A percentile compares a stretch with the other conserved stretches of the same genome.
phyloP scores from a whole-genome alignment of 2,888 invertebrate genomes.

The Lamellibrachia satsuma region DNA sequence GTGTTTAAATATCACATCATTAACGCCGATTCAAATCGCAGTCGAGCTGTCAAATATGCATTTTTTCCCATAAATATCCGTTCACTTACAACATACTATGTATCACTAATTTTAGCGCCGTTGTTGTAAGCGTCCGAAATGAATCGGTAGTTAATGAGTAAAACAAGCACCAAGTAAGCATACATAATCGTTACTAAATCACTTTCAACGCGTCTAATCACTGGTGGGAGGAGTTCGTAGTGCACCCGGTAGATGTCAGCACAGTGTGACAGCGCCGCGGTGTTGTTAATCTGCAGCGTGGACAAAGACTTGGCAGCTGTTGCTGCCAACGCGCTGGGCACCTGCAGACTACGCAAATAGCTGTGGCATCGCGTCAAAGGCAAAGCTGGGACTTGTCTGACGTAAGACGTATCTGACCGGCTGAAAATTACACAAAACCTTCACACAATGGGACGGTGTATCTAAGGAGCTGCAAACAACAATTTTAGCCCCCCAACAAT shows the following conservation, averaged over 20 bases:
- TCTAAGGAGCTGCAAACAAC: not conserved
- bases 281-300: constrained; percentile 2
- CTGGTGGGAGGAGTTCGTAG: not conserved
- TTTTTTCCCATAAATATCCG: not conserved
- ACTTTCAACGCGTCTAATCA: constrained; percentile 3
- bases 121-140: not conserved
- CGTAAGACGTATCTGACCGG: constrained; percentile 13
- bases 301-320: not conserved
- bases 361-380: constrained; percentile 4
- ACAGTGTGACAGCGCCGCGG: not conserved
- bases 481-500: not conserved
- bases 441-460: not conserved
- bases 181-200: not conserved
- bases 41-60: too few relatives aligned
- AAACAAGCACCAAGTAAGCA: not conserved
- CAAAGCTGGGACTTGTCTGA: not conserved
- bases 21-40: not conserved
- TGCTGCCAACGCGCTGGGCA: not conserved
- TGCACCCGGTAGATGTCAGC: not conserved
- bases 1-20: too few relatives aligned
- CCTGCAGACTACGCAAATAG: not conserved
- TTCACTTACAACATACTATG: not conserved
- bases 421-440: not conserved
- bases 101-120: not conserved
- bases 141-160: constrained; percentile 1